phyloP scores from a whole-genome alignment of 2,113 vertebrate species.

The Xiphophorus maculatus region DNA sequence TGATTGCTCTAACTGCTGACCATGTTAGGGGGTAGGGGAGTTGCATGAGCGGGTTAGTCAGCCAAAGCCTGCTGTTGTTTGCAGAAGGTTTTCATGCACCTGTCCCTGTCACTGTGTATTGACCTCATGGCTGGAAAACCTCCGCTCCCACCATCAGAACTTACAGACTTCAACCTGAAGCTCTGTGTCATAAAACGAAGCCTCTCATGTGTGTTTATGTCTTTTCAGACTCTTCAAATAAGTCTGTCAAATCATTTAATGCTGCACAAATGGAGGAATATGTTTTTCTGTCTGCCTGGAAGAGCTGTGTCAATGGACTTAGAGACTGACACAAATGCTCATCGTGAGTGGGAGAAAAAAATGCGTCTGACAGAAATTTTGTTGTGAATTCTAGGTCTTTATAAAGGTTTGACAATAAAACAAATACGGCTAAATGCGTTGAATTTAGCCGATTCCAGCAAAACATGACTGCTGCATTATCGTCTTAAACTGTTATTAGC shows the following conservation, averaged over 20 bases:
- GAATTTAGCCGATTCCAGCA: background rate
- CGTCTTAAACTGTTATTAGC: background rate
- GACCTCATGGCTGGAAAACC: conserved; percentile 10
- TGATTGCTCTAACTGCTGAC: background rate
- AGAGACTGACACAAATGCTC: conserved; percentile 30
- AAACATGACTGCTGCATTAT: background rate
- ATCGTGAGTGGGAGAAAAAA: conserved; percentile 35
- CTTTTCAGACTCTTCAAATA: conserved; percentile 31
- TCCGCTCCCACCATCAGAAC: conserved; percentile 2
- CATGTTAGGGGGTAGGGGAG: too few relatives aligned
- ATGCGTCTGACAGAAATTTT: conserved; percentile 36
- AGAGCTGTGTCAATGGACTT: conserved; percentile 45
- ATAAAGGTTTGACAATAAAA: background rate
- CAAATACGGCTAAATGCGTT: background rate
- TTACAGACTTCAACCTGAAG: conserved; percentile 8
- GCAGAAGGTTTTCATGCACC: background rate
- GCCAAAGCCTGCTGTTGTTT: conserved; percentile 6
- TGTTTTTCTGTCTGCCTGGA: conserved; percentile 39
- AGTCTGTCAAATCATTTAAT: conserved; percentile 44
- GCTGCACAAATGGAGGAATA: conserved; percentile 34
- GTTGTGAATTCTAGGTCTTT: conserved; percentile 7
- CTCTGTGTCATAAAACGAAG: conserved; percentile 20
- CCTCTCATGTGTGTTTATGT: conserved; percentile 23
- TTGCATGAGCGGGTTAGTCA: background rate
- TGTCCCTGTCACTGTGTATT: background rate